A percentile compares a stretch with the other conserved stretches of the same genome.
Evolutionary conservation across 2,113 vertebrate genomes (phyloP).

Genomic region (Cinclus cinclus): DNA sequence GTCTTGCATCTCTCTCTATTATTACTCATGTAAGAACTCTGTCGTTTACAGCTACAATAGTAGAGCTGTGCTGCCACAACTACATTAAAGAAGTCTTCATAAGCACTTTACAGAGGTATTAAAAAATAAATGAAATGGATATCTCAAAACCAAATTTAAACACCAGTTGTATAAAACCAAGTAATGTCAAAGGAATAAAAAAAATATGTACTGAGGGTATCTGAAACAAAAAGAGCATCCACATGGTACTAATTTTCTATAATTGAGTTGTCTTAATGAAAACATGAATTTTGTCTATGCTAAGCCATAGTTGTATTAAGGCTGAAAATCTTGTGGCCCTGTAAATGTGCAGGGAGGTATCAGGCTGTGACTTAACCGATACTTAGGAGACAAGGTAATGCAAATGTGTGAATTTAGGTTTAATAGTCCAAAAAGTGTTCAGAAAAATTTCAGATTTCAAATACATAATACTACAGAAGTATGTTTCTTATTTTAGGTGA

Average conservation of each 20-base stretch:
- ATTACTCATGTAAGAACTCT: background rate
- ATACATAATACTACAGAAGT: background rate
- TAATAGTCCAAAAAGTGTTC: background rate
- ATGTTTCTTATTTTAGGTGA: background rate
- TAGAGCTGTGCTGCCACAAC: background rate
- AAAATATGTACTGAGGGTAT: background rate
- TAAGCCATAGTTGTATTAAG: background rate
- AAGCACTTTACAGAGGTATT: background rate
- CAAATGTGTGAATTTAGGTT: background rate
- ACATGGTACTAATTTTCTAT: background rate
- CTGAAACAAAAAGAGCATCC: background rate
- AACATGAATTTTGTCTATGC: background rate
- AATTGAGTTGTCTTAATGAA: background rate
- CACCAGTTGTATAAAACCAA: background rate
- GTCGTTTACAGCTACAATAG: background rate
- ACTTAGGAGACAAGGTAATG: background rate
- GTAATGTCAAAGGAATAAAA: background rate
- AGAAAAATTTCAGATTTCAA: background rate
- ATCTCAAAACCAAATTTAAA: background rate
- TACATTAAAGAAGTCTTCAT: background rate
- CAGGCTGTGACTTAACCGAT: background rate
- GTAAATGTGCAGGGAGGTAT: background rate
- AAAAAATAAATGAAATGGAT: background rate
- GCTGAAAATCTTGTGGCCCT: background rate
- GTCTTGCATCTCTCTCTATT: background rate